phyloP scores from a whole-genome alignment of 2,888 invertebrate genomes.

The Enoplolaimus lenunculus region DNA sequence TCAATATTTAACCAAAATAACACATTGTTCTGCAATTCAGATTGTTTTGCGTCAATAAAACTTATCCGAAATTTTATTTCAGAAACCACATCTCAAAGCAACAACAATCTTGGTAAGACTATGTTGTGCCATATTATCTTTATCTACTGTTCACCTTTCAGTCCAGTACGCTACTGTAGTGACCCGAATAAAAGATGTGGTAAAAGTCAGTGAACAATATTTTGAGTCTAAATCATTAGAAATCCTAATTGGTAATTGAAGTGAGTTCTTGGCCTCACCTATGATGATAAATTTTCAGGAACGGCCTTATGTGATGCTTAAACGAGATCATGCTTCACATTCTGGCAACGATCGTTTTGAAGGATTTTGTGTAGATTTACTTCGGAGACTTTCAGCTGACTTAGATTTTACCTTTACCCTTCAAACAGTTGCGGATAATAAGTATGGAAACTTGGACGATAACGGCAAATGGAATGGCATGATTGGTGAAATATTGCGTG shows the following conservation, averaged over 20 bases:
- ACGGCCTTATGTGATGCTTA: slow-evolving; percentile 44
- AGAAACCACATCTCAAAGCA: slow-evolving; percentile 41
- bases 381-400: slow-evolving; percentile 44
- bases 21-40: too few relatives aligned
- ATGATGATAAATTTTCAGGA: too few relatives aligned
- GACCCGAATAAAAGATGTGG: too few relatives aligned
- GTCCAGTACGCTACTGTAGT: too few relatives aligned
- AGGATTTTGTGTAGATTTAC: slow-evolving; percentile 64
- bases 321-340: slow-evolving; percentile 35
- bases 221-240: too few relatives aligned
- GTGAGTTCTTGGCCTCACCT: too few relatives aligned
- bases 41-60: too few relatives aligned
- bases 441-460: slow-evolving; percentile 38
- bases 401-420: slow-evolving; percentile 41
- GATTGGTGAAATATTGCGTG: slow-evolving; percentile 39
- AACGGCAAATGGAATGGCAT: slow-evolving; percentile 42
- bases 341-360: slow-evolving; percentile 55
- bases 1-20: too few relatives aligned
- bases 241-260: too few relatives aligned
- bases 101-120: slow-evolving; percentile 40
- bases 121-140: neutral
- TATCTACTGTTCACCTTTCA: neutral
- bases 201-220: too few relatives aligned
- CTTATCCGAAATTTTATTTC: neutral
- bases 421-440: slow-evolving; percentile 39